Evolutionary conservation across 2,888 invertebrate genomes (phyloP).

Genomic region (Tinea trinotella): DNA sequence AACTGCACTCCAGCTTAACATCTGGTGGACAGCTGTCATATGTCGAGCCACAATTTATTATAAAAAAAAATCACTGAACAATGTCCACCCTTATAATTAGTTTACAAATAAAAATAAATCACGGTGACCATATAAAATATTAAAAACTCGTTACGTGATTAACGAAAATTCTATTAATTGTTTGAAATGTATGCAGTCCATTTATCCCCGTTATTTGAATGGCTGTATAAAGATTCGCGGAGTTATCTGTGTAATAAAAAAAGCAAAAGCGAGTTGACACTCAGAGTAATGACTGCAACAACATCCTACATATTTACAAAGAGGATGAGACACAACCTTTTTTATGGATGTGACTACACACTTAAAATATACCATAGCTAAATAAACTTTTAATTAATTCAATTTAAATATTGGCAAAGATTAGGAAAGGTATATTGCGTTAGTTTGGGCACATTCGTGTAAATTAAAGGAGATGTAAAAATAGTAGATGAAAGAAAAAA

Average conservation of each 20-base stretch:
- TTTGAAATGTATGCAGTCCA: conserved; percentile 3
- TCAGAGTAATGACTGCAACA: conserved; percentile 18
- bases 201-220: neutral
- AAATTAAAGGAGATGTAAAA: too few species aligned
- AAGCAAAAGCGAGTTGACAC: conserved; percentile 17
- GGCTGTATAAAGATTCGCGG: neutral
- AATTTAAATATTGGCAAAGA: too few species aligned
- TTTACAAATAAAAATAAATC: conserved; percentile 50
- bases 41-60: conserved; percentile 53
- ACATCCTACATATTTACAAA: conserved; percentile 10
- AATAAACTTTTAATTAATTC: too few species aligned
- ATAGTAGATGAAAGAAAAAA: too few species aligned
- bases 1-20: too few species aligned
- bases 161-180: neutral
- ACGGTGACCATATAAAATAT: conserved; percentile 1
- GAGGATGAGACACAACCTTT: neutral
- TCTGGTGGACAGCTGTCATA: too few species aligned
- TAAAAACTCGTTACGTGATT: neutral
- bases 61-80: conserved; percentile 62
- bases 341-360: neutral
- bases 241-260: conserved; percentile 11
- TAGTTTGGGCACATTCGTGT: too few species aligned
- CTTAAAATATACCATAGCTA: neutral
- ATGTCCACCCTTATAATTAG: conserved; percentile 40
- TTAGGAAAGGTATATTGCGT: too few species aligned